Conservation (phyloP, 2,797 vertebrate species). For the Psittacula derbiana region DNA sequence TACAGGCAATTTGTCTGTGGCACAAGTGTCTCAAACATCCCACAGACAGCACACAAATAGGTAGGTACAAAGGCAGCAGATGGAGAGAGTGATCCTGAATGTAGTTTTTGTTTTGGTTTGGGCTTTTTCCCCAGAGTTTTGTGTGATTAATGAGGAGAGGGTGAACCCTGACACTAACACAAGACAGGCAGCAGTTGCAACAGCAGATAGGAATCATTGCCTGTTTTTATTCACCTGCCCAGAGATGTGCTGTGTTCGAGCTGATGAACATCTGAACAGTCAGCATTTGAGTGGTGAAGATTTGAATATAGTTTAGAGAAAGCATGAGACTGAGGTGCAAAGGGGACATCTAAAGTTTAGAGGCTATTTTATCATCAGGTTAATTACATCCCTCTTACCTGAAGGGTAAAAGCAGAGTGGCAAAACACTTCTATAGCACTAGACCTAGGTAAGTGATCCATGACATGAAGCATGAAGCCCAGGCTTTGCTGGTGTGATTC, state of each 20-base stretch:
- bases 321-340: not conserved
- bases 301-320: not conserved
- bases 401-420: not conserved
- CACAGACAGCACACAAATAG: not conserved
- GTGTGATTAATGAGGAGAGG: not conserved
- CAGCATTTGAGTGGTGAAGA: not conserved
- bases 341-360: not conserved
- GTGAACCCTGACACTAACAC: not conserved
- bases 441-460: not conserved
- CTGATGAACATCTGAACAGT: not conserved
- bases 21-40: not conserved
- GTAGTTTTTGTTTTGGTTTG: not conserved
- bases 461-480: not conserved
- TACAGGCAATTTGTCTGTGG: not conserved
- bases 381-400: not conserved
- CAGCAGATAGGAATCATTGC: not conserved
- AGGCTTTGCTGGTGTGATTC: not conserved
- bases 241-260: not conserved
- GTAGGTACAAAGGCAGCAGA: not conserved
- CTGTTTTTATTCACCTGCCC: not conserved
- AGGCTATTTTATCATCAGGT: not conserved
- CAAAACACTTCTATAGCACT: not conserved
- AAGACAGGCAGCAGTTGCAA: not conserved
- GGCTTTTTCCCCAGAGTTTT: not conserved
- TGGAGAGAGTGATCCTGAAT: not conserved